Base-by-base conservation (phyloP, 2,797 vertebrate genomes). In the Rhyacichthys aspro region DNA sequence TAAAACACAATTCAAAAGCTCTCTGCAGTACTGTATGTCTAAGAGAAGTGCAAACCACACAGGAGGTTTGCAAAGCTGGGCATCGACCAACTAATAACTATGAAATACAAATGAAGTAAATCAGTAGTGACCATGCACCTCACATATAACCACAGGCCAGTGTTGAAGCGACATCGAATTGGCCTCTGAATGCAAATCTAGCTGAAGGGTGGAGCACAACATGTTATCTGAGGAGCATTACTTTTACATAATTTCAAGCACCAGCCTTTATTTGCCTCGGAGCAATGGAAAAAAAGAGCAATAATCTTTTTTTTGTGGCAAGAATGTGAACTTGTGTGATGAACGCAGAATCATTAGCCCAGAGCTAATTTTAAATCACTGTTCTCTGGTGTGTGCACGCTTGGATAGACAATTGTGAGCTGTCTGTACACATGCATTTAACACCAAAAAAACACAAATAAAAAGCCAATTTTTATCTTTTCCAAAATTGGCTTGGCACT, bases 291-390 rank as follows among this genome's bases (percentile, higher is more conserved):
- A 11, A 12, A 28, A 16, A 32, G 36, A 54, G 49, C 74, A 79
- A 82, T 79, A 84, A 86, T 90, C 78, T 86, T 86, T 76, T 86
- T 76, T 82, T 74, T 84, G 79, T 84, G 81, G 60, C 54, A 11
- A 83, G 86, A 81, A 85, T 86, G 71, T 87, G 78, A 88, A 79
- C 84, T 86, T 88, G 89, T 86, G 81, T 87, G 86, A 88, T 89
- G 79, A 88, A 89, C 89, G 67, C 82, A 82, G 73, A 85, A 81
- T 70, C 37, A 59, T 71, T 83, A 61, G 86, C 89, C 86, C 17
- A 48, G 72, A 89, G 85, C 84, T 34, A 83, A 82, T 61, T 79
- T 74, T 46, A 57, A 77, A 60, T 69, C 34, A 32, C 41, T 56
- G 48, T 50, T 34, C 9, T 56, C 18, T 63, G 37, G 56, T 44